Evolutionary conservation across 1,140 invertebrate species (phyloP).

Genomic region (Heliothis subflexa): DNA sequence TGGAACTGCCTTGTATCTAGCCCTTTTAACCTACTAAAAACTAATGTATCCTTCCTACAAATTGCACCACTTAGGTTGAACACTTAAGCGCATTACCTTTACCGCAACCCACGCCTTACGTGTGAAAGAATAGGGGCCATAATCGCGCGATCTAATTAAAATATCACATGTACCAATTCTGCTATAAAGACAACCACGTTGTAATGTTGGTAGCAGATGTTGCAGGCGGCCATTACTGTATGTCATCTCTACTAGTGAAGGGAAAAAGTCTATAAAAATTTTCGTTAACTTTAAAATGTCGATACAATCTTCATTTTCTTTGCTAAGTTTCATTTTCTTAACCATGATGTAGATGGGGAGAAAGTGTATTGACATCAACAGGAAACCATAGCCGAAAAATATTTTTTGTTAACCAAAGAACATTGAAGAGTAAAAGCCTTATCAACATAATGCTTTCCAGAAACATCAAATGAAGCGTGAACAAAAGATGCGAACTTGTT

Average conservation of each 20-base stretch:
- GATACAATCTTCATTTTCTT: not conserved
- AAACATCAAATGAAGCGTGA: too few species aligned
- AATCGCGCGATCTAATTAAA: conserved; percentile 43
- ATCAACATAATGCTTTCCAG: too few species aligned
- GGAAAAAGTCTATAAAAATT: conserved; percentile 39
- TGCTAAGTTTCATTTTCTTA: too few species aligned
- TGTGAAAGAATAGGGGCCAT: conserved; percentile 14
- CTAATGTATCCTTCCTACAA: conserved; percentile 10
- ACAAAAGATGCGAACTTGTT: too few species aligned
- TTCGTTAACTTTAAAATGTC: not conserved
- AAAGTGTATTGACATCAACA: too few species aligned
- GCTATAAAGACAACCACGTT: conserved; percentile 60
- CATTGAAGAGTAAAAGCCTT: too few species aligned
- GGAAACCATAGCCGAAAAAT: too few species aligned
- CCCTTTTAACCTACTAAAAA: conserved; percentile 22
- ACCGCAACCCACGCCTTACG: conserved; percentile 13
- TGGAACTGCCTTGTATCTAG: conserved; percentile 12
- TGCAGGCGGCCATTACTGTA: conserved; percentile 77
- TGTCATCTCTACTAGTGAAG: conserved; percentile 74
- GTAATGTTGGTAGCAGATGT: conserved; percentile 73
- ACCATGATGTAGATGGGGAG: too few species aligned
- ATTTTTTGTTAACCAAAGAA: too few species aligned
- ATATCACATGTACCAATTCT: conserved; percentile 48
- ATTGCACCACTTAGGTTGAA: conserved; percentile 44
- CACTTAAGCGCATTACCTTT: conserved; percentile 18